Conservation (phyloP, 2,113 vertebrate species). For the Sebastes schlegelii region DNA sequence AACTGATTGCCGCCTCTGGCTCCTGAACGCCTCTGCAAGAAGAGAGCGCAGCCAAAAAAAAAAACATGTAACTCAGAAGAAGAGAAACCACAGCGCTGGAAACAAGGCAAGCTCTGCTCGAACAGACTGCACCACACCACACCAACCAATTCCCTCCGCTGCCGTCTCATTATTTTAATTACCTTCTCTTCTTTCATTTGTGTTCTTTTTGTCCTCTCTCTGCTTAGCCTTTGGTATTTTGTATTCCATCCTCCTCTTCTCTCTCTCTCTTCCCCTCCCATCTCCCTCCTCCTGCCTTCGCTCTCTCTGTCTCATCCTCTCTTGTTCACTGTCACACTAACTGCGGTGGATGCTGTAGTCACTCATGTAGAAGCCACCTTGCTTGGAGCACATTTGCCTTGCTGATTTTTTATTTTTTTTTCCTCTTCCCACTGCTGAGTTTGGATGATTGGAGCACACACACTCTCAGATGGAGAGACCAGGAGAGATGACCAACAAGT, state of each 20-base stretch:
- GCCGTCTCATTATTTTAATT: constrained; percentile 64
- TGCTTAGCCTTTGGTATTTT: constrained; percentile 63
- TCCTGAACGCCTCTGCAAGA: constrained; percentile 21
- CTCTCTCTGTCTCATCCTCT: constrained; percentile 72
- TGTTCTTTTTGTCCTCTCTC: constrained; percentile 43
- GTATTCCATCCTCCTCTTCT: constrained; percentile 68
- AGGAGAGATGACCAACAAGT: constrained; percentile 70
- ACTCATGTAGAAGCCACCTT: constrained; percentile 75
- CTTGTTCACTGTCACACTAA: constrained; percentile 78
- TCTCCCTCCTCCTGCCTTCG: constrained; percentile 33
- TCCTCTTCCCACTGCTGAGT: constrained; percentile 32
- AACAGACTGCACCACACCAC: constrained; percentile 44
- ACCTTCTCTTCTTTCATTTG: constrained; percentile 63
- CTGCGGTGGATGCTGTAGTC: constrained; percentile 70
- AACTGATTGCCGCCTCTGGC: constrained; percentile 49
- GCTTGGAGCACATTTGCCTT: constrained; percentile 69
- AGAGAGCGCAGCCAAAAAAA: constrained; percentile 30
- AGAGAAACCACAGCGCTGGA: constrained; percentile 46
- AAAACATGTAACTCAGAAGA: constrained; percentile 33
- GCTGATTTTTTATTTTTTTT: constrained; percentile 30
- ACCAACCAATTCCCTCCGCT: constrained; percentile 30
- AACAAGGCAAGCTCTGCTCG: constrained; percentile 36
- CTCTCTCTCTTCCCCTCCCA: constrained; percentile 49
- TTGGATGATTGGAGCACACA: constrained; percentile 45
- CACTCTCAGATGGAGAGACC: constrained; percentile 34